These are phyloP conservation scores for Campylomormyrus tamandua DNA, from an alignment of 2,113 vertebrate species.

Conservation along the genomic window DNA sequence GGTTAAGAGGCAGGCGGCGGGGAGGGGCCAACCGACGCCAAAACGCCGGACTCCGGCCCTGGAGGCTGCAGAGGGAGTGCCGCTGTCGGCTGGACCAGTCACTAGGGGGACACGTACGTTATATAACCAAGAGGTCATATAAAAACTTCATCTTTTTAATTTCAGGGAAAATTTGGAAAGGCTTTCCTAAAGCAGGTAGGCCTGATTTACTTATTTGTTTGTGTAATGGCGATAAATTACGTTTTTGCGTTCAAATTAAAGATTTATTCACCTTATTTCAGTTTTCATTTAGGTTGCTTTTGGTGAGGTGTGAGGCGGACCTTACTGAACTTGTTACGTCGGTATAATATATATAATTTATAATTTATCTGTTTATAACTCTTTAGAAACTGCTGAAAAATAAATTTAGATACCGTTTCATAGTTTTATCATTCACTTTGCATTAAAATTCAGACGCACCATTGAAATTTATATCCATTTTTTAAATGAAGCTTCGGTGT, in stretches of 20 bases:
- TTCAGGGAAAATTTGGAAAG: neutral
- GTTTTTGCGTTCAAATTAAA: neutral
- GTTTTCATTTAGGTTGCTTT: neutral
- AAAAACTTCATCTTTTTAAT: neutral
- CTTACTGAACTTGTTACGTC: neutral
- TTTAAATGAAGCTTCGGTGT: neutral
- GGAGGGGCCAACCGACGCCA: neutral
- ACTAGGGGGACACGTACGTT: neutral
- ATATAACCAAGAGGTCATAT: neutral
- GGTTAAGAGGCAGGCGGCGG: constrained; percentile 1
- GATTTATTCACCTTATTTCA: neutral
- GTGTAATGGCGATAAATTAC: neutral
- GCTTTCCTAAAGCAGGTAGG: neutral
- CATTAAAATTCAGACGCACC: neutral
- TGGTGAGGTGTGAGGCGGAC: neutral
- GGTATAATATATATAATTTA: too few species aligned
- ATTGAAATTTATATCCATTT: neutral
- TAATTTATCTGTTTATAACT: neutral
- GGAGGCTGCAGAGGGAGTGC: neutral
- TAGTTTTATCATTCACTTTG: neutral
- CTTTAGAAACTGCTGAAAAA: neutral
- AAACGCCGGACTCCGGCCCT: neutral
- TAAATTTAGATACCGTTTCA: neutral
- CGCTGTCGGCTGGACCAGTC: neutral
- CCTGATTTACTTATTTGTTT: neutral